Base-by-base conservation (phyloP, 2,888 invertebrate genomes). In the Dynastes grantii region DNA sequence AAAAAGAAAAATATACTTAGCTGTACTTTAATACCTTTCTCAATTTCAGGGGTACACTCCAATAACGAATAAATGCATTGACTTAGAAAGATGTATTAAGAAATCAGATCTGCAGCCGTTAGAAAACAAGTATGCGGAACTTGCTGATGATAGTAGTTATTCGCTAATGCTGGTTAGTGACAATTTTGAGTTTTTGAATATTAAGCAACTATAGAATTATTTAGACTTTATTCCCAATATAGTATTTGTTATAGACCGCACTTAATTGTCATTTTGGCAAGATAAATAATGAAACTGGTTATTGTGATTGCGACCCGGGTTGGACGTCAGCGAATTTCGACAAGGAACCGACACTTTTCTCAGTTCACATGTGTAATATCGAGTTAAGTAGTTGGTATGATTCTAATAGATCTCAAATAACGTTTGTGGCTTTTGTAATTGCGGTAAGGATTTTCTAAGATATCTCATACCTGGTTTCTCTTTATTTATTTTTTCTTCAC, bases 291-390 rank as follows among this genome's bases (percentile, higher is more conserved):
- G 81, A 80, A 51, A 86, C 86, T 8, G 89, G 89, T 2, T 83
- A 86, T 78, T 90, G 90, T 82, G 81, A 85, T 58, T 90, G 90
- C 81, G 80, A 86, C 61, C 83, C 84, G 2, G 89, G 87, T 58
- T 90, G 90, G 90, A 85, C 85, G 13, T 89, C 89, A 0, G 83
- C 85, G 5, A 84, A 87, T 2, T 81, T 86, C 16, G 85, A 87
- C 68, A 86, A 86, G 76, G 86, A 85, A 27, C 88, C 89, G 0
- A 85, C 85, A 29, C 83, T 89, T 40, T 85, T 87, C 29, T 83
- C 85, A 2, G 88, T 88, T 70, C 89, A 90, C 82, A 89, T 90
- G 87, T 90, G 90, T 81, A 90, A 90, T 80, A 87, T 89, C 16
- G 86, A 87, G 82, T 81, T 85, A 2, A 85, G 85, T 6, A 85